Base-by-base conservation (phyloP, 2,113 vertebrate species). In the Manacus vitellinus region DNA sequence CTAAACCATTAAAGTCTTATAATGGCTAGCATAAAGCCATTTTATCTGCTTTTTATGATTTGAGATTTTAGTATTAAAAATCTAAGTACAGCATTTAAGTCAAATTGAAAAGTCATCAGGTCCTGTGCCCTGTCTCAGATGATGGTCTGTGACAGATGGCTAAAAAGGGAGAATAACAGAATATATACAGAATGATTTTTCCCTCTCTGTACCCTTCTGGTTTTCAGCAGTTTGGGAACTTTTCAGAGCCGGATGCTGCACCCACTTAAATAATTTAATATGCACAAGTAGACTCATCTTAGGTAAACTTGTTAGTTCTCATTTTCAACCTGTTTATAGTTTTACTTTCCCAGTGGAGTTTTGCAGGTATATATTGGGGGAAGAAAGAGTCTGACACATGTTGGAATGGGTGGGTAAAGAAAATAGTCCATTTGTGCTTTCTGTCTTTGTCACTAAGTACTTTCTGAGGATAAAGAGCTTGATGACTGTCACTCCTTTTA, bases 51-150 rank as follows among this genome's bases (percentile, higher is more conserved):
- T 81, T 67, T 87, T 70, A 68, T 39, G 12, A 82, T 89, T 85
- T 82, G 37, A 75, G 55, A 88, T 66, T 85, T 91, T 54, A 70
- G 28, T 88, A 24, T 92, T 94, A 72, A 93, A 87, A 83, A 54
- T 51, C 47, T 55, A 49, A 93, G 67, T 80, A 46, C 33, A 73
- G 12, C 41, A 31, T 83, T 85, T 65, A 51, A 44, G 10, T 83
- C 20, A 47, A 49, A 68, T 59, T 62, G 87, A 33, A 93, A 87
- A 85, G 75, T 72, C 39, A 52, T 81, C 35, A 24, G 43, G 35
- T 71, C 54, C 56, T 47, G 43, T 21, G 43, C 27, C 18, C 23
- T 46, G n/a, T 56, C 71, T 79, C 30, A 25, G 61, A 31, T 6
- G 31, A 18, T 68, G 71, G 74, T 70, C 78, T 75, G 16, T 31